Evolutionary conservation across 2,888 invertebrate genomes (phyloP).

Genomic region (Torymus aiolomorphi): DNA sequence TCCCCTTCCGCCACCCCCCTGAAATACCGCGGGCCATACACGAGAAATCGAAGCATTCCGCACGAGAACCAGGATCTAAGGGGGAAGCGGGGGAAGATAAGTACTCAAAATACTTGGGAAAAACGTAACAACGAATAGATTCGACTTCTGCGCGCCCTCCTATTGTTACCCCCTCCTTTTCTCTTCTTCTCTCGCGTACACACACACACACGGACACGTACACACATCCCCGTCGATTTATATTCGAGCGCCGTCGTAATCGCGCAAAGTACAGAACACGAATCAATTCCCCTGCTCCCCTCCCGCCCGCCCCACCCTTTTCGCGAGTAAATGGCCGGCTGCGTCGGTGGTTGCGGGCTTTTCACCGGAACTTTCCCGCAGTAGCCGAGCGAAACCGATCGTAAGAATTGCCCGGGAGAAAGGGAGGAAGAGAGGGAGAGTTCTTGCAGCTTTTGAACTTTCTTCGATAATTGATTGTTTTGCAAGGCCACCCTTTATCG

Average conservation of each 20-base stretch:
- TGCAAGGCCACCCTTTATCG: constrained; percentile 62
- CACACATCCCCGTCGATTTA: constrained; percentile 27
- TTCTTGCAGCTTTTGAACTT: constrained; percentile 65
- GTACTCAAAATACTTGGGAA: constrained; percentile 25
- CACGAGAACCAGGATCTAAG: not conserved
- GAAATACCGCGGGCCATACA: not conserved
- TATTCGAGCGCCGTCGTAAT: constrained; percentile 43
- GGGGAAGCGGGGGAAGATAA: not conserved
- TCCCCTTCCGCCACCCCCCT: too few relatives aligned
- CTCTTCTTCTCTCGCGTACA: too few relatives aligned
- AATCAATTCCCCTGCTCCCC: constrained; percentile 33
- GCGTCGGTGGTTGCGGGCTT: not conserved
- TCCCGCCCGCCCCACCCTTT: not conserved
- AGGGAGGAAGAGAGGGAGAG: constrained; percentile 26
- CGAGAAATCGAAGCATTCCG: constrained; percentile 16
- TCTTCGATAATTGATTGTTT: constrained; percentile 73
- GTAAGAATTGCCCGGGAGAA: constrained; percentile 63
- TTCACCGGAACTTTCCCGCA: constrained; percentile 33
- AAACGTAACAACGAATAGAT: not conserved
- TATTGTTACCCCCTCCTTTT: too few relatives aligned
- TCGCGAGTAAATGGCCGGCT: constrained; percentile 42
- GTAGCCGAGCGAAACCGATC: constrained; percentile 66
- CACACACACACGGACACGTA: too few relatives aligned
- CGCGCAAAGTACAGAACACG: constrained; percentile 39
- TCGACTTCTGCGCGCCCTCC: not conserved